Evolutionary conservation across 2,888 invertebrate genomes (phyloP).

Genomic region (Julus scandinavius): DNA sequence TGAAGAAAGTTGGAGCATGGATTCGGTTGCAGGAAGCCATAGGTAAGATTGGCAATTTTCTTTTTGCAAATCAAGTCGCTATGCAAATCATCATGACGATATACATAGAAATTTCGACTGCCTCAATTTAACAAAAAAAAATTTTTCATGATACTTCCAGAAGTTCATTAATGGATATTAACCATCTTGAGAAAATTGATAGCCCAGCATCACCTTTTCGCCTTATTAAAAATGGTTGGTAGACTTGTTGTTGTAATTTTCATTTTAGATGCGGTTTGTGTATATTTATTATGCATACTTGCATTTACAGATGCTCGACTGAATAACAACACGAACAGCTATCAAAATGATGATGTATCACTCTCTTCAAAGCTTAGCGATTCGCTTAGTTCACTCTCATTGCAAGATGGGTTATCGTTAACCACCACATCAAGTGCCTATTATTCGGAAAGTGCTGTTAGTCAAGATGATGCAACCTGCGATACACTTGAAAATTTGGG

Average conservation of each 20-base stretch:
- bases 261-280: neutral
- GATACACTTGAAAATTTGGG: neutral
- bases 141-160: neutral
- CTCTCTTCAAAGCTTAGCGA: conserved; percentile 43
- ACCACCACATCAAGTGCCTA: conserved; percentile 45
- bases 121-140: neutral
- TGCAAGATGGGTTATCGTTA: conserved; percentile 4
- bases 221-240: neutral
- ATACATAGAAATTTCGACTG: no score
- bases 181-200: neutral
- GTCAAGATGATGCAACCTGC: neutral
- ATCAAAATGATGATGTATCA: conserved; percentile 30
- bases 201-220: neutral
- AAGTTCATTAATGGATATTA: neutral
- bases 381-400: conserved; percentile 26
- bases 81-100: no score
- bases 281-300: neutral
- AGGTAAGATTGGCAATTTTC: neutral
- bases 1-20: conserved; percentile 20
- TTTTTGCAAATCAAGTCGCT: no score
- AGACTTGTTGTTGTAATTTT: neutral
- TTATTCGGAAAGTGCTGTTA: neutral
- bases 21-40: neutral
- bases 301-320: neutral
- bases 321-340: neutral